Percentiles rank a stretch among this genome's conserved stretches.
Conservation (phyloP, 2,888 invertebrate species). For the Trypoxylon attenuatum region DNA sequence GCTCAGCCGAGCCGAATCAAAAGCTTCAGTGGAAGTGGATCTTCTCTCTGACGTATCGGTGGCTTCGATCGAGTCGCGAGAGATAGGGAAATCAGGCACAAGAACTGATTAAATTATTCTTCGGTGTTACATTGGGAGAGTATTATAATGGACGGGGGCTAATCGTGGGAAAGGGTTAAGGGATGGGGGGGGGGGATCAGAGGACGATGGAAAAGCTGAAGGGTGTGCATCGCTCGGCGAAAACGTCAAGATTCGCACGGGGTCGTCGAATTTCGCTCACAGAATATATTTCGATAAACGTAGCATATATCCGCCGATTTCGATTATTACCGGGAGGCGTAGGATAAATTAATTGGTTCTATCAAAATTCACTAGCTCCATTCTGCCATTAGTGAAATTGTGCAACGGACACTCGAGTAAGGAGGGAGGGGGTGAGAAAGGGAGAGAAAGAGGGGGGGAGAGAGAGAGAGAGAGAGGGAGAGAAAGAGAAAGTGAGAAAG, state of each 20-base stretch:
- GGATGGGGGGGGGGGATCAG: no score
- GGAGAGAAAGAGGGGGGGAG: no score
- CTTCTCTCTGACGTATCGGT: conserved; percentile 2
- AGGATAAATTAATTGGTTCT: conserved; percentile 1
- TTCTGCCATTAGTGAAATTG: conserved; percentile 13
- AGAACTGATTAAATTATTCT: neutral
- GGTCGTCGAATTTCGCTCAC: neutral
- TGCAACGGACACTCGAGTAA: neutral
- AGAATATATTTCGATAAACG: neutral
- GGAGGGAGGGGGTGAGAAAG: no score
- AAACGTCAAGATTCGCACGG: no score
- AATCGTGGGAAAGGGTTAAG: neutral
- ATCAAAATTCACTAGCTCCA: neutral
- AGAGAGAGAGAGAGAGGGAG: no score
- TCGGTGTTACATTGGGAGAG: no score
- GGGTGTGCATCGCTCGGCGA: no score
- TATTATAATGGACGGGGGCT: no score
- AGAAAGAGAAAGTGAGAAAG: no score
- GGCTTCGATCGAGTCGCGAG: neutral
- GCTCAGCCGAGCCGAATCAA: conserved; percentile 9
- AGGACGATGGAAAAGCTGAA: neutral
- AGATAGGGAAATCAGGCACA: neutral
- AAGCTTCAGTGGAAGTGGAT: neutral
- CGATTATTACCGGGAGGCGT: neutral
- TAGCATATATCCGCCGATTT: neutral